Conservation (phyloP, 2,113 vertebrate genomes). For the Phyllostomus discolor region DNA sequence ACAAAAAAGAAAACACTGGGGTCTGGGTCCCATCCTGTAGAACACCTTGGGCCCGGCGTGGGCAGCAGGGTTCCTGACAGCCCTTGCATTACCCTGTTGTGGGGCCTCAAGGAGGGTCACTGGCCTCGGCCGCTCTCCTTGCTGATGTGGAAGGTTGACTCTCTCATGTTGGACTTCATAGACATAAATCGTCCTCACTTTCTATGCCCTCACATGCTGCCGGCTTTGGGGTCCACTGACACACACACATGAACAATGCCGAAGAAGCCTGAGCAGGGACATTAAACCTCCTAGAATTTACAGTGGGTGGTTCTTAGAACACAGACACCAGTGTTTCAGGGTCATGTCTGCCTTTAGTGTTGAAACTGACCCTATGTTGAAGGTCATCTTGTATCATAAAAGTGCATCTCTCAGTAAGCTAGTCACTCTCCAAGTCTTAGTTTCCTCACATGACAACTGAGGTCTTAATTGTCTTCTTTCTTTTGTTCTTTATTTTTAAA, state of each 20-base stretch:
- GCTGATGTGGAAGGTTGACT: neutral
- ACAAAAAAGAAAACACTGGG: neutral
- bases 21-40: neutral
- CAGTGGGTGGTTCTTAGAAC: neutral
- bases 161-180: neutral
- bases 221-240: neutral
- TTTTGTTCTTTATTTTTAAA: too few species aligned
- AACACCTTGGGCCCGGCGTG: neutral
- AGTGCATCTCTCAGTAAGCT: neutral
- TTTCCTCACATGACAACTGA: neutral
- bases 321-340: neutral
- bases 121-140: neutral
- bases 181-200: neutral
- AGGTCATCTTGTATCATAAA: neutral
- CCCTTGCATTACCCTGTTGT: rapidly evolving
- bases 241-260: too few species aligned
- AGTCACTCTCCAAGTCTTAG: neutral
- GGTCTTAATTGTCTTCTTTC: neutral
- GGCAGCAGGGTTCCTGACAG: neutral
- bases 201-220: neutral
- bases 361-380: neutral
- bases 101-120: neutral
- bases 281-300: neutral
- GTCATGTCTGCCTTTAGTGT: neutral
- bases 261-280: neutral